phyloP scores from a whole-genome alignment of 2,888 invertebrate genomes.

The Cerastis leucographa region DNA sequence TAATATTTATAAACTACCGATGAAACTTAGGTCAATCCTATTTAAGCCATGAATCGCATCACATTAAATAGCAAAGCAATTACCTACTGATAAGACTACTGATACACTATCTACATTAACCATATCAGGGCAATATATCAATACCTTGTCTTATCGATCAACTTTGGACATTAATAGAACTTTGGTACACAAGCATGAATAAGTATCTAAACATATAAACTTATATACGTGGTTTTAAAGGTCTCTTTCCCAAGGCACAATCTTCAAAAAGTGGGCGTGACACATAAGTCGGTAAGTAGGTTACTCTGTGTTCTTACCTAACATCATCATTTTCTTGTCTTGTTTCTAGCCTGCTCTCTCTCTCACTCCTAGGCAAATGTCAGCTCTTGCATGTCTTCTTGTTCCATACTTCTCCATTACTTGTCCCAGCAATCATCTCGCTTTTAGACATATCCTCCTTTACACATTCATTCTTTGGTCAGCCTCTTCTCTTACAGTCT shows the following conservation, averaged over 20 bases:
- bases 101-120: neutral
- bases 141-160: constrained; percentile 21
- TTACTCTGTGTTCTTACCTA: too few relatives aligned
- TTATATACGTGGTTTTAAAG: neutral
- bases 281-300: neutral
- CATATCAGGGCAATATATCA: constrained; percentile 25
- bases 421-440: neutral
- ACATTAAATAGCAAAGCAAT: constrained; percentile 3
- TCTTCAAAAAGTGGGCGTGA: neutral
- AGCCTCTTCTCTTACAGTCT: neutral
- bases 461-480: neutral
- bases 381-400: neutral
- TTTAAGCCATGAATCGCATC: neutral
- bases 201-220: neutral
- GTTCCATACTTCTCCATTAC: neutral
- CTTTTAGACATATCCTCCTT: neutral
- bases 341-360: too few relatives aligned
- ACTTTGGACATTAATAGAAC: neutral
- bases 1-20: neutral
- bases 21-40: neutral
- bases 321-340: too few relatives aligned
- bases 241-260: neutral
- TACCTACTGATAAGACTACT: constrained; percentile 1
- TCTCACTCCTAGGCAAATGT: too few relatives aligned
- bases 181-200: neutral